Base-by-base conservation (phyloP, 2,888 invertebrate genomes). In the Lochmaea crataegi region DNA sequence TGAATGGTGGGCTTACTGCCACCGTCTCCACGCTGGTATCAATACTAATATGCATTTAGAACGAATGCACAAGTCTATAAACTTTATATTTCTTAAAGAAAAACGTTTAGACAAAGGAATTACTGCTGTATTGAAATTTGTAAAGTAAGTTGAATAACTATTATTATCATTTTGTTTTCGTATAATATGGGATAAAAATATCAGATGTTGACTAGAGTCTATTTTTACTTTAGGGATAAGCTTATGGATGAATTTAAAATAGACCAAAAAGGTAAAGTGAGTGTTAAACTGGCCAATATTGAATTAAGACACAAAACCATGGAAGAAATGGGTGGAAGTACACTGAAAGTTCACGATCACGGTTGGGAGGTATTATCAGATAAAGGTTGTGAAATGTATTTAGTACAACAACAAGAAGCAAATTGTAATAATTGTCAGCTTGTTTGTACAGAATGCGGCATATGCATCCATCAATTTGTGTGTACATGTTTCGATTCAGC, bases 21-120 rank as follows among this genome's bases (percentile, higher is more conserved):
- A 75, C 57, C 51, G 80, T 22, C 48, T 74, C 14, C 60, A 79
- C 48, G 60, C 73, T 56, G 80, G 79, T 4, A 64, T 81, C 9
- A 82, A 81, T 57, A 79, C 79, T 12, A 81, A 82, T 65, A 81
- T 79, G 78, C 73, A 79, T 64, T 38, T 81, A 12, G 82, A 81
- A 73, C 64, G 75, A 12, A 78, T 82, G 77, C 81, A 81, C 69
- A 70, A 72, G 48, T 73, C 72, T 1, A 51, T 82, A n/a, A 81
- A 82, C 69, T 76, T 76, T 74, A 78, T 71, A 57, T 81, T 80
- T 68, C 65, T 81, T 14, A 72, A 76, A 22, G 79, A 80, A n/a
- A 80, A 80, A 72, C 66, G 79, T n/a, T 63, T 81, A 0, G 82
- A 82, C 45, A 79, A 75, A 72, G 75, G 72, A 9, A 72, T 81